Conservation (phyloP, 2,888 invertebrate genomes). For the Lasiommata megera region DNA sequence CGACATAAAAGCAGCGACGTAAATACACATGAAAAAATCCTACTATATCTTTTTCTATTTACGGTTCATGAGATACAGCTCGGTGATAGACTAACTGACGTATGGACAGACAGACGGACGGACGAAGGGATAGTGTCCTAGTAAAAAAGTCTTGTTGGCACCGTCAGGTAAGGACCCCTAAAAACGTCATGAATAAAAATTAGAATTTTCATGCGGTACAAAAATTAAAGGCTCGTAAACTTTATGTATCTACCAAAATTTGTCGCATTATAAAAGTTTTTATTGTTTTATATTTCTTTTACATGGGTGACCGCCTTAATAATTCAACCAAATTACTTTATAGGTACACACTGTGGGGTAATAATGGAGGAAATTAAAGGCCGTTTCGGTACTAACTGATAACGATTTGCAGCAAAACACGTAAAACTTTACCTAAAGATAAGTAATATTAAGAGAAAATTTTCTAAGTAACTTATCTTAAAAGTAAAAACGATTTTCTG, state of each 20-base stretch:
- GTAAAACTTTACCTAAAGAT: conserved; percentile 73
- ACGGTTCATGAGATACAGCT: no score
- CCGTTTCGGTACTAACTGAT: conserved; percentile 59
- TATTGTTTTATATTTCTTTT: conserved; percentile 51
- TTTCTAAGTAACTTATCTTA: conserved; percentile 64
- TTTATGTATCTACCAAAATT: conserved; percentile 15
- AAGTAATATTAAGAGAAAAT: conserved; percentile 59
- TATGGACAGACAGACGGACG: no score
- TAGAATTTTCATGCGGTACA: no score
- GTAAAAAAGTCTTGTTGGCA: no score
- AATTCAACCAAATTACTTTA: conserved; percentile 62
- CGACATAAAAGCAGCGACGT: no score
- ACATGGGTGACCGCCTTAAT: conserved; percentile 45
- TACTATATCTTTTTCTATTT: no score
- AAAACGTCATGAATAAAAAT: no score
- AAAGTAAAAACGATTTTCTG: conserved; percentile 61
- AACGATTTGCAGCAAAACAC: conserved; percentile 62
- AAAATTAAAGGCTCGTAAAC: conserved; percentile 1
- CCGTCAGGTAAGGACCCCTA: no score
- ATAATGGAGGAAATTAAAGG: conserved; percentile 59
- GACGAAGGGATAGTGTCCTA: no score
- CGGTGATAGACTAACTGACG: no score
- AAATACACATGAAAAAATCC: no score
- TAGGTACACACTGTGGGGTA: conserved; percentile 46
- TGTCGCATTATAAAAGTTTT: conserved; percentile 43